Evolutionary conservation across 30 jellyfish, hydroid and myxozoan species (phyloP), one percentile per base, ranked within the genome.

Genomic region (Calvadosia cruxmelitensis): DNA sequence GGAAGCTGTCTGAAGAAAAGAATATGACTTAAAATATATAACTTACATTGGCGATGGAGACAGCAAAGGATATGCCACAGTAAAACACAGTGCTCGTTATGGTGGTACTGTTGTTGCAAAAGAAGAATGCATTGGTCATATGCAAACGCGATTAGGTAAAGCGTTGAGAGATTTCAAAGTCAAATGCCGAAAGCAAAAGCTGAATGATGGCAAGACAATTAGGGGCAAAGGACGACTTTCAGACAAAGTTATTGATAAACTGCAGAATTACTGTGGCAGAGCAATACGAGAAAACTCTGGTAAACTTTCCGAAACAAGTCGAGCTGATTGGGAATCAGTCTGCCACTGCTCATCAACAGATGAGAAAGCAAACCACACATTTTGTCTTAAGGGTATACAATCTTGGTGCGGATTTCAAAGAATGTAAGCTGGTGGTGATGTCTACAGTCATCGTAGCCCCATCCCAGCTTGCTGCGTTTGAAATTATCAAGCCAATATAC

Each of bases 371-470:
- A 68, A 50, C 16, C 79, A 70, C 24, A 50, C 24, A 66, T 49
- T 34, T 32, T 70, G 79, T 29, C 79, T 53, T 27, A 29, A 70
- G 53, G 71, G 53, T 5, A 29, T 27, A 30, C 27, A 5, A 29
- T 34, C 79, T 0, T 70, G 79, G 79, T 70, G 79, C 72, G 33
- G 57, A 10, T 42, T 5, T 42, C 57, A 20, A 20, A 42, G 57
- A 42, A 5, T 10, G 57, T 5, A 42, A 42, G 57, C 57, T 5
- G 57, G 57, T 5, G 10, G 57, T 42, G 20, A 42, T 5, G 57
- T 42, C n/a, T n/a, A n/a, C n/a, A n/a, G n/a, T n/a, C n/a, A n/a
- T n/a, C n/a, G n/a, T n/a, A n/a, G n/a, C n/a, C n/a, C n/a, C n/a
- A n/a, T n/a, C n/a, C n/a, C n/a, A n/a, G n/a, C n/a, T n/a, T n/a